phyloP scores from a whole-genome alignment of 1,140 invertebrate species.

The Drosophila littoralis region DNA sequence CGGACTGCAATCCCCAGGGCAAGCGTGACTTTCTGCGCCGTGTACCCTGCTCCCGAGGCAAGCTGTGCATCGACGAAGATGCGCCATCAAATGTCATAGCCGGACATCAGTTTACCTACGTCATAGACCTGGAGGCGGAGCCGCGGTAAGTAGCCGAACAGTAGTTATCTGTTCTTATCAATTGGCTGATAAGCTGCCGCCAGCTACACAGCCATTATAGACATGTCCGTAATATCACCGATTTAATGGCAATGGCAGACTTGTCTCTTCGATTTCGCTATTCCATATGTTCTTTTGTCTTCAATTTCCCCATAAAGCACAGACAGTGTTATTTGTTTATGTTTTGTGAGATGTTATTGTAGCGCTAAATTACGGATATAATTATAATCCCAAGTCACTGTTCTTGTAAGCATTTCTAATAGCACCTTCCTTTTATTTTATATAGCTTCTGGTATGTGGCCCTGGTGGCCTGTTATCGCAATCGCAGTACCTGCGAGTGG shows the following conservation, averaged over 20 bases:
- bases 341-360: too few relatives aligned
- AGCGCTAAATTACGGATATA: not conserved
- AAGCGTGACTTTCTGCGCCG: constrained; percentile 94
- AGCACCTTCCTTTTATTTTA: not conserved
- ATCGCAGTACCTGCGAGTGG: constrained; percentile 92
- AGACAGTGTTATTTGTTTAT: not conserved
- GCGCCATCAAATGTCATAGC: constrained; percentile 92
- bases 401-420: not conserved
- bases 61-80: constrained; percentile 95
- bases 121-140: constrained; percentile 93
- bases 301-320: not conserved
- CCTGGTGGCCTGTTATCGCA: constrained; percentile 95
- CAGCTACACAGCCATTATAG: not conserved
- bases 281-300: not conserved
- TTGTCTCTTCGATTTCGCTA: not conserved
- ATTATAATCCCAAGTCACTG: too few relatives aligned
- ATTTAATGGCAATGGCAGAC: not conserved
- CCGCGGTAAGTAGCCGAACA: constrained; percentile 89
- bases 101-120: constrained; percentile 96
- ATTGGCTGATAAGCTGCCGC: constrained; percentile 18
- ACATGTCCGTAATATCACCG: not conserved
- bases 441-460: constrained; percentile 98
- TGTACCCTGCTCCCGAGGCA: constrained; percentile 92
- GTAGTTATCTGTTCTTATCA: constrained; percentile 8
- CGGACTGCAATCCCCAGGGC: constrained; percentile 89